Conservation (phyloP, 2,888 invertebrate species). For the Drosophila neonasuta region DNA sequence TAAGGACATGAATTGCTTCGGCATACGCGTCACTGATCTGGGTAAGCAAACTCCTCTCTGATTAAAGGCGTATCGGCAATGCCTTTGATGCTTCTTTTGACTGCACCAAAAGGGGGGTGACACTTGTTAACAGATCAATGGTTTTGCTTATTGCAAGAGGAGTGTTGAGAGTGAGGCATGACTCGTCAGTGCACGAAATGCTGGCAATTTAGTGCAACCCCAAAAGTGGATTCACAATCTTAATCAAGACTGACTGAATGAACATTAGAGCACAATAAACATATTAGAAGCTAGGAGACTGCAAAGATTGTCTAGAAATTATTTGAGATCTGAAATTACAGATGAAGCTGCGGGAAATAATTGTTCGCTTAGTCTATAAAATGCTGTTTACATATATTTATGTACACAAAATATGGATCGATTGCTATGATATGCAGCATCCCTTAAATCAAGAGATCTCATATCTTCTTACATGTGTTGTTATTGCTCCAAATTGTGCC, state of each 20-base stretch:
- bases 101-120: neutral
- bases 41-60: constrained; percentile 69
- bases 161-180: neutral
- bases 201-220: neutral
- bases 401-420: neutral
- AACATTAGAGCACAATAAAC: too few relatives aligned
- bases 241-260: neutral
- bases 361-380: neutral
- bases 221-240: neutral
- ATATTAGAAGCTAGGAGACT: too few relatives aligned
- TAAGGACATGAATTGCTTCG: constrained; percentile 82
- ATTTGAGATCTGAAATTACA: too few relatives aligned
- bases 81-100: too few relatives aligned
- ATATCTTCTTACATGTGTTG: neutral
- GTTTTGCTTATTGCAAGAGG: neutral
- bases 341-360: neutral
- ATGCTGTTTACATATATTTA: constrained; percentile 1
- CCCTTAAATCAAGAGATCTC: constrained; percentile 6
- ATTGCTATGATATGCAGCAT: constrained; percentile 6
- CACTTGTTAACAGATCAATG: constrained; percentile 2
- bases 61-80: neutral
- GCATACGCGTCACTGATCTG: constrained; percentile 82
- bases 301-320: too few relatives aligned
- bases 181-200: constrained; percentile 9
- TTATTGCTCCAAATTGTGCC: neutral